Conservation (phyloP, 2,797 vertebrate species). For the Halcyon chelicuti region DNA sequence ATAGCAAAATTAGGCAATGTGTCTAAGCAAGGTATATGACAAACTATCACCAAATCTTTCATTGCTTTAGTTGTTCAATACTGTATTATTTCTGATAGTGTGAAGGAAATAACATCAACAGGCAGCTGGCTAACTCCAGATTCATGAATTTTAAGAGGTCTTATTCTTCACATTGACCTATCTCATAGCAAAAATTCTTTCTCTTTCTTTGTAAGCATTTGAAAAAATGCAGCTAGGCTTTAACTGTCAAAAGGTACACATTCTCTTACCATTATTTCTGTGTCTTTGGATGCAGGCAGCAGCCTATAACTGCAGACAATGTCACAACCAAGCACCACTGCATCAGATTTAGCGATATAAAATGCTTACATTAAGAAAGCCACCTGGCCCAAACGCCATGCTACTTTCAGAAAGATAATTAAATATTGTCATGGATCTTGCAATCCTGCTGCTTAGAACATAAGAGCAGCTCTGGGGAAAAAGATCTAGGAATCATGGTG, state of each 20-base stretch:
- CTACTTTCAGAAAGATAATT: not conserved
- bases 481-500: too few species aligned
- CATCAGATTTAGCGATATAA: not conserved
- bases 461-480: too few species aligned
- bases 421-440: not conserved
- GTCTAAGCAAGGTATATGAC: not conserved
- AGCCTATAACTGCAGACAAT: not conserved
- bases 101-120: not conserved
- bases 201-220: not conserved
- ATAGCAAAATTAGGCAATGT: not conserved
- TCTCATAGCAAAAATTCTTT: not conserved
- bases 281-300: not conserved
- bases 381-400: not conserved
- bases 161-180: not conserved
- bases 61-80: not conserved
- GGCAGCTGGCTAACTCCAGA: not conserved
- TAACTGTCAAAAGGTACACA: not conserved
- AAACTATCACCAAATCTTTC: not conserved
- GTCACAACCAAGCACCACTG: not conserved
- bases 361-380: not conserved
- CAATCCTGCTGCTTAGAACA: not conserved
- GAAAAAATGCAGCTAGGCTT: not conserved
- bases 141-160: not conserved
- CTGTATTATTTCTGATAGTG: not conserved
- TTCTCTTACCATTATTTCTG: not conserved